Evolutionary conservation across 2,797 vertebrate genomes (phyloP), one percentile per base, ranked within the genome.

Genomic region (Iguana delicatissima): DNA sequence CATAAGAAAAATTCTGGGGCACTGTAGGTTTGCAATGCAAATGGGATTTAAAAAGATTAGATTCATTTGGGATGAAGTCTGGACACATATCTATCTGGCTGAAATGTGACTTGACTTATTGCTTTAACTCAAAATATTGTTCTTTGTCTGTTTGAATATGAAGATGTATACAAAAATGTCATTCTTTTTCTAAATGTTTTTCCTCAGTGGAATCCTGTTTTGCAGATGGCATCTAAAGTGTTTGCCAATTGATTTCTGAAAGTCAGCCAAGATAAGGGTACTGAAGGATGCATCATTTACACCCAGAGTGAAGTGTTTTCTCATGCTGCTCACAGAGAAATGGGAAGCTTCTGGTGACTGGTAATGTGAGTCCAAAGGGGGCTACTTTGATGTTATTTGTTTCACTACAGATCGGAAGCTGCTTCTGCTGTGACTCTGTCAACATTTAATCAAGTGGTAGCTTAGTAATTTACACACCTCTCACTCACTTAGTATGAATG

Each of bases 391-490:
- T 90, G 86, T 83, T 94, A 91, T 95, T 93, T 94, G 87, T 76
- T 91, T 93, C 93, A 93, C 94, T 95, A 87, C 3, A 86, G 7
- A 90, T 89, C 85, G 80, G 86, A 95, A 96, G 91, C 46, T 42
- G 59, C 73, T 90, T 91, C 89, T 84, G 90, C 22, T 90, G 87
- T 93, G 87, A 93, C 91, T 93, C 91, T 91, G 73, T 89, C 80
- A 74, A 93, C 73, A 91, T 94, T 95, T 95, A 92, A 85, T 94
- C 89, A 94, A 96, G 93, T 80, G 93, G 89, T 95, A 96, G 89
- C 90, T 86, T 94, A 94, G 89, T 94, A 14, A 2, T 94, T 95
- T 96, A 94, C 50, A 80, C 81, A 88, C 46, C 85, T 89, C 91
- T 95, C 90, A 86, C 91, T 86, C 77, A 89, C 91, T 93, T 89